Evolutionary conservation across 2,888 invertebrate species (phyloP).

Genomic region (Scelioninae gen. 1): DNA sequence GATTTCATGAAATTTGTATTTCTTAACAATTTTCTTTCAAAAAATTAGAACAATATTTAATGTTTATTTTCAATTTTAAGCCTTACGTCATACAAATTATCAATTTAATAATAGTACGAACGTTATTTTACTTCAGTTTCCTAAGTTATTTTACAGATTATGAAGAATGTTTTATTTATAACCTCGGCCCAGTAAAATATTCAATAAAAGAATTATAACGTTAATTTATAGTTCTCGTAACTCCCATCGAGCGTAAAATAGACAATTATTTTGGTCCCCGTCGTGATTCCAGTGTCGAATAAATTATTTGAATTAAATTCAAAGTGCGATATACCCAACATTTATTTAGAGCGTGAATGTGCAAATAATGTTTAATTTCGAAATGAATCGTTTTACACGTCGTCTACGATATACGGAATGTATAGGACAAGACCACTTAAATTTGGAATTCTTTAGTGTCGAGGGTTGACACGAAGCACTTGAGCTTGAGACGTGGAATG

Average conservation of each 20-base stretch:
- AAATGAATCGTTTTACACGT: constrained; percentile 45
- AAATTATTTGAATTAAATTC: constrained; percentile 20
- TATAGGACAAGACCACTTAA: constrained; percentile 49
- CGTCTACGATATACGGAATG: constrained; percentile 33
- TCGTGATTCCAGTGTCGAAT: constrained; percentile 15
- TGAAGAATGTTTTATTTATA: constrained; percentile 6
- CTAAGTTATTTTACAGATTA: no score
- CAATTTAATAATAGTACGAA: no score
- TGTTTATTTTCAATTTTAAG: no score
- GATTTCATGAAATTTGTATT: no score
- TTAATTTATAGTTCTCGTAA: constrained; percentile 12
- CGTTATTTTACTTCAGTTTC: no score
- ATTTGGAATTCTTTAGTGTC: constrained; percentile 57
- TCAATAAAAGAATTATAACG: constrained; percentile 9
- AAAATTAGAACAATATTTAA: no score
- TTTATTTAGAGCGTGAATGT: constrained; percentile 34
- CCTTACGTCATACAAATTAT: no score
- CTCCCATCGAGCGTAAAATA: constrained; percentile 7
- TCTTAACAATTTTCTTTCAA: no score
- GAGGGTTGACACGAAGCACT: constrained; percentile 54
- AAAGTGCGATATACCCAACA: background rate
- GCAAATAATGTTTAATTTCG: constrained; percentile 45
- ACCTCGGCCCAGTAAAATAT: background rate
- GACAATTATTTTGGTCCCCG: constrained; percentile 20
- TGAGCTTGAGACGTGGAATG: constrained; percentile 36